Evolutionary conservation across 2,113 vertebrate species (phyloP).

Genomic region (Entosphenus tridentatus): DNA sequence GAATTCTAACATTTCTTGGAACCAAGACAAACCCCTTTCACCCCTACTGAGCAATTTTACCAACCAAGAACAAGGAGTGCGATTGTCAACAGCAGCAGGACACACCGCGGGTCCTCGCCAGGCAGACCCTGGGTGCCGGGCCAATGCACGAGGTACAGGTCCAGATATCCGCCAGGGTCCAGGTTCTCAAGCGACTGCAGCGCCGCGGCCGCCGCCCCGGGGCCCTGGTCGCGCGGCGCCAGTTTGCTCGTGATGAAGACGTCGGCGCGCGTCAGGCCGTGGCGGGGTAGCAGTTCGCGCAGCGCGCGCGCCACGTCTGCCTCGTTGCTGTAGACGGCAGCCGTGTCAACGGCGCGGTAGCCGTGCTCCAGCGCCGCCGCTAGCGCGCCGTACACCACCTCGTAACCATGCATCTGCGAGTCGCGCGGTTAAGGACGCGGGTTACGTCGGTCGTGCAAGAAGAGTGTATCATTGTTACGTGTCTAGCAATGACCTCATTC

Average conservation of each 20-base stretch:
- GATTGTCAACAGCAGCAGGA: too few species aligned
- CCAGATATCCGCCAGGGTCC: slow-evolving; percentile 26
- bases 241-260: slow-evolving; percentile 43
- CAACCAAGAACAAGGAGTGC: too few species aligned
- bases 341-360: slow-evolving; percentile 39
- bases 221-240: slow-evolving; percentile 30
- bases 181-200: slow-evolving; percentile 26
- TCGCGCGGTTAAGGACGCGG: too few species aligned
- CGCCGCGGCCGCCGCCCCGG: slow-evolving; percentile 20
- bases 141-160: slow-evolving; percentile 49
- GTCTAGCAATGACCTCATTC: too few species aligned
- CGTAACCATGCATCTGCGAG: slow-evolving; percentile 15
- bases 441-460: too few species aligned
- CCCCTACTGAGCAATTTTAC: too few species aligned
- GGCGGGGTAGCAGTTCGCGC: slow-evolving; percentile 25
- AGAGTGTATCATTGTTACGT: too few species aligned
- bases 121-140: slow-evolving; percentile 32
- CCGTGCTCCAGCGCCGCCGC: slow-evolving; percentile 30
- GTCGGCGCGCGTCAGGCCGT: slow-evolving; percentile 25
- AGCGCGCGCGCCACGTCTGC: slow-evolving; percentile 25
- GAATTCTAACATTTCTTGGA: too few species aligned
- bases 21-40: too few species aligned
- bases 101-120: slow-evolving; percentile 17
- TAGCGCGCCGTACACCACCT: slow-evolving; percentile 19
- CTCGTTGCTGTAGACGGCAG: slow-evolving; percentile 37